Conservation (phyloP, 2,797 vertebrate species). For the Aulostomus chinensis region DNA sequence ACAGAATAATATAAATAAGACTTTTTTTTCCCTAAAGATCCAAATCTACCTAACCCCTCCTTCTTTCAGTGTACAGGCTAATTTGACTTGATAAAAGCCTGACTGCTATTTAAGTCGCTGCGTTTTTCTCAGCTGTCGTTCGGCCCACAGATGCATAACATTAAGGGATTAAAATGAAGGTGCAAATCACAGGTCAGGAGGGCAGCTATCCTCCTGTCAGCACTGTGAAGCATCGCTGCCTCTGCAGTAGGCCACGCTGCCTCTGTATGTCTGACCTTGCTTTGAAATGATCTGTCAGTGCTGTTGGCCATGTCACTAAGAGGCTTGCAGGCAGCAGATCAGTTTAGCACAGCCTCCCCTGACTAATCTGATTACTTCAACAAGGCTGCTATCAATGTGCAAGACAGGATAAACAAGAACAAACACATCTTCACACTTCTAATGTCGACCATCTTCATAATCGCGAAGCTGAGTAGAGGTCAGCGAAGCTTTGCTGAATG, state of each 20-base stretch:
- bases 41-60: too few species aligned
- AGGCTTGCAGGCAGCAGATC: slow-evolving; percentile 76
- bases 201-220: too few species aligned
- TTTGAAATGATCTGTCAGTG: slow-evolving; percentile 58
- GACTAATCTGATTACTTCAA: slow-evolving; percentile 82
- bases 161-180: too few species aligned
- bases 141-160: too few species aligned
- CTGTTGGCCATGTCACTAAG: slow-evolving; percentile 69
- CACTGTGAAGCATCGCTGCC: background rate
- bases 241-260: slow-evolving; percentile 15
- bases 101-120: too few species aligned
- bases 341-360: slow-evolving; percentile 77
- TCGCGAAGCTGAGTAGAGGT: background rate
- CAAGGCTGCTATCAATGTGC: slow-evolving; percentile 60
- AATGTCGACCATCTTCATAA: background rate
- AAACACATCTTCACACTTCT: slow-evolving; percentile 24
- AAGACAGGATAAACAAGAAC: slow-evolving; percentile 48
- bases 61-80: too few species aligned
- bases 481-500: background rate
- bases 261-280: slow-evolving; percentile 68
- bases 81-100: too few species aligned
- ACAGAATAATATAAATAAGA: too few species aligned
- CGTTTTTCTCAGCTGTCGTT: too few species aligned
- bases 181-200: too few species aligned
- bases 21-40: too few species aligned